Base-by-base conservation (phyloP, 2,888 invertebrate species). In the Empis stercorea region DNA sequence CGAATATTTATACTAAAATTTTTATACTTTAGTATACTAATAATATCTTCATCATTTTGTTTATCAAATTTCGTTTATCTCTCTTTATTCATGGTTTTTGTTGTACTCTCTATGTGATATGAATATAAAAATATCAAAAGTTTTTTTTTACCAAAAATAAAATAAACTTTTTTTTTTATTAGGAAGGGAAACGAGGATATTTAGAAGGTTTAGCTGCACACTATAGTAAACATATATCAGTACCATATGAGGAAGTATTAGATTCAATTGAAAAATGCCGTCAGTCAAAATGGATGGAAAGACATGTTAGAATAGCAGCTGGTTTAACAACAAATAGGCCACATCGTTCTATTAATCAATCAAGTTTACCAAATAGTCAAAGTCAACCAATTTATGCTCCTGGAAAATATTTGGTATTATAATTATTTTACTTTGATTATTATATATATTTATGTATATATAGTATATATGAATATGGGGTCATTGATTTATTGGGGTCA, bases 361-460 rank as follows among this genome's bases (percentile, higher is more conserved):
- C 76, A 60, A 76, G 75, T 59, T 73, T 85, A 64, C 83, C 84
- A 55, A 81, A 84, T 51, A 84, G 84, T 61, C 82, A 82, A 71
- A 85, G 85, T 53, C 87, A 87, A 69, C 87, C 87, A 52, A 81
- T 88, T 68, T 89, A 89, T 72, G 87, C 86, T 64, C 89, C 89
- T 60, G 89, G 89, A 65, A 89, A 89, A 75, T 89, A 89, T 75
- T 87, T 85, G 76, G 88, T 88, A 73, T 82, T 16, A 37, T 4
- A 17, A 38, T 2, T 11, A 16, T 2, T 36, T 36, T n/a, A n/a
- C n/a, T 36, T 5, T 14, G 15, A 15, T 15, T 36, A 36, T 14
- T 2, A n/a, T 36, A 36, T 15, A 27, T 9, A 27, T 7, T 27
- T 4, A 27, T 27, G 20, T 20, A 6, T 9, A 7, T 27, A 27